Conservation (phyloP, 2,113 vertebrate species). For the Himantopus leucocephalus region DNA sequence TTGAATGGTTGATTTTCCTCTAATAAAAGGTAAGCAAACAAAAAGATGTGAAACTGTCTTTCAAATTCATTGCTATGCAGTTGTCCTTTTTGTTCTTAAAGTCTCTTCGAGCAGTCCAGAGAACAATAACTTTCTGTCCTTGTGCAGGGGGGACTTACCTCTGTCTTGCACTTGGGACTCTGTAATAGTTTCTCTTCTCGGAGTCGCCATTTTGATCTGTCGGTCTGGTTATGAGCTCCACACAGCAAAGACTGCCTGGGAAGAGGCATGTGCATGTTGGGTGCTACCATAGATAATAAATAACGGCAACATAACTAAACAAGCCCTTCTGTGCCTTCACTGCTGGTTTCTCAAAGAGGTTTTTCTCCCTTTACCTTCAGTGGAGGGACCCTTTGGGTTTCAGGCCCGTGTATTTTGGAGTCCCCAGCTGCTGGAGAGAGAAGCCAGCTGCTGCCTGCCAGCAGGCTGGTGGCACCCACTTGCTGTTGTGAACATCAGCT, state of each 20-base stretch:
- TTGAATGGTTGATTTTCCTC: not conserved
- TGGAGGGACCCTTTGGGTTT: not conserved
- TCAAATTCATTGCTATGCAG: not conserved
- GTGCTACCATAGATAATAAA: not conserved
- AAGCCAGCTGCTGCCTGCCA: not conserved
- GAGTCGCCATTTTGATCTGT: not conserved
- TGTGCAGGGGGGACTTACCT: not conserved
- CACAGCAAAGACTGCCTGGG: not conserved
- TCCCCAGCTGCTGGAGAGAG: not conserved
- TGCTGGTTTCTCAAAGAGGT: not conserved
- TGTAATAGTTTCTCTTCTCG: not conserved
- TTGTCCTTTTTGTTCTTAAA: not conserved
- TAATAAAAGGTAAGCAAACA: not conserved
- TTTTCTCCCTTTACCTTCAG: not conserved
- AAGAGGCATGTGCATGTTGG: not conserved
- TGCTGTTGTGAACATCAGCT: not conserved
- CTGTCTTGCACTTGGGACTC: too few relatives aligned
- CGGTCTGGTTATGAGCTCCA: not conserved
- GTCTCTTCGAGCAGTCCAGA: not conserved
- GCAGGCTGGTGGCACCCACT: fast-evolving
- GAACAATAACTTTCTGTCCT: not conserved
- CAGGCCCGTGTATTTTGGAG: not conserved
- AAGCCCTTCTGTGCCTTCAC: not conserved
- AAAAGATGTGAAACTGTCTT: not conserved
- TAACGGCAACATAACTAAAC: not conserved